phyloP scores from a whole-genome alignment of 1,140 invertebrate genomes.

The Camponotus pennsylvanicus region DNA sequence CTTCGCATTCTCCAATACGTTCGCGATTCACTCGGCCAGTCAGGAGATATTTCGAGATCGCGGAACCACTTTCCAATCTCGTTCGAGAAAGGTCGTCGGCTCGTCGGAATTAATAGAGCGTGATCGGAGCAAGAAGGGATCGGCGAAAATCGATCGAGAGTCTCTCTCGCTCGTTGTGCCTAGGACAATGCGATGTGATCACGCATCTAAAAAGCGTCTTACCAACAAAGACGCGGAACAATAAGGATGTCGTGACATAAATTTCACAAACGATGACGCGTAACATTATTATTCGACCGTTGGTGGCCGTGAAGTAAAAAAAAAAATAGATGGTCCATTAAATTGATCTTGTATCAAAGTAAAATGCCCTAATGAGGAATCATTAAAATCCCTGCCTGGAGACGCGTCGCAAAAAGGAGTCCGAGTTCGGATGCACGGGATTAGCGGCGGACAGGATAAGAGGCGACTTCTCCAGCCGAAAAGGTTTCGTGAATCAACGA shows the following conservation, averaged over 20 bases:
- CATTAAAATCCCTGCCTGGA: conserved; percentile 57
- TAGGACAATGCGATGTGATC: conserved; percentile 37
- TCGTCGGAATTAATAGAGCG: conserved; percentile 72
- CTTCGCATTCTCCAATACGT: conserved; percentile 27
- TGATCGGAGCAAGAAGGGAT: conserved; percentile 64
- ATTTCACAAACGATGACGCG: conserved; percentile 26
- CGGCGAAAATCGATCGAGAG: conserved; percentile 60
- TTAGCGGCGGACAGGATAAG: background rate
- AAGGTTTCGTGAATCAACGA: conserved; percentile 30
- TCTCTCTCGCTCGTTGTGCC: conserved; percentile 53
- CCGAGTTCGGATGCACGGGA: background rate
- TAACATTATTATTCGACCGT: conserved; percentile 41
- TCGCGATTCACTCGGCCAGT: conserved; percentile 50
- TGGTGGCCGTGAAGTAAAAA: background rate
- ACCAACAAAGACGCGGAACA: background rate
- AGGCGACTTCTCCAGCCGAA: background rate
- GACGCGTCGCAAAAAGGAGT: conserved; percentile 38
- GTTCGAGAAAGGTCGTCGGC: conserved; percentile 68
- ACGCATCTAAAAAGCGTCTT: conserved; percentile 11
- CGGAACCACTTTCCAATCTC: conserved; percentile 75
- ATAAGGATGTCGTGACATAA: conserved; percentile 4
- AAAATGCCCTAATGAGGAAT: conserved; percentile 61
- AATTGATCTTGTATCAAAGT: conserved; percentile 27
- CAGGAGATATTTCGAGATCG: conserved; percentile 75
- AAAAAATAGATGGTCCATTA: background rate